Conservation (phyloP, 2,797 vertebrate genomes). For the Scyliorhinus canicula region DNA sequence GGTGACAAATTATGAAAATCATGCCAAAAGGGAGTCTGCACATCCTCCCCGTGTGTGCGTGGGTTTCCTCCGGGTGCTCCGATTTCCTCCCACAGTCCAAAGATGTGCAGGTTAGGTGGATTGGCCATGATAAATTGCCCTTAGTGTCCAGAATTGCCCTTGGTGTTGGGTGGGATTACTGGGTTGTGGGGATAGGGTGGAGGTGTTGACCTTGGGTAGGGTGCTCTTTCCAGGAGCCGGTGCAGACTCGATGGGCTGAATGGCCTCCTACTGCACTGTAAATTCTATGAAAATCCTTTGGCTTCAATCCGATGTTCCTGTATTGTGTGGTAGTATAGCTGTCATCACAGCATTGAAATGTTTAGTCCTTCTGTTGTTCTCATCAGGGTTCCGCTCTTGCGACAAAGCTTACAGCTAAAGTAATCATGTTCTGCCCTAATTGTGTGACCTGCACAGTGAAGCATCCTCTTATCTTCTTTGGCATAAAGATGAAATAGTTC, state of each 20-base stretch:
- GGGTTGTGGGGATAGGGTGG: too few species aligned
- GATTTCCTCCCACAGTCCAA: too few species aligned
- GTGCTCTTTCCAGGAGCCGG: too few species aligned
- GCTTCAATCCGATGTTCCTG: neutral
- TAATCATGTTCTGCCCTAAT: neutral
- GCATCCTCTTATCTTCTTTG: neutral
- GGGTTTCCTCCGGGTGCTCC: too few species aligned
- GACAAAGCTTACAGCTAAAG: neutral
- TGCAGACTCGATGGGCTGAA: too few species aligned
- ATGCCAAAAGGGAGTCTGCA: neutral
- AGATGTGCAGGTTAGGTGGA: too few species aligned
- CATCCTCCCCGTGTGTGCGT: too few species aligned
- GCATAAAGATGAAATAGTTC: neutral
- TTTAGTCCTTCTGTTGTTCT: neutral
- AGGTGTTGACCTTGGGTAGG: too few species aligned
- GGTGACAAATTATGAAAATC: neutral
- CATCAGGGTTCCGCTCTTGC: neutral
- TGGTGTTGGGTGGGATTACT: too few species aligned
- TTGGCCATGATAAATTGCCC: too few species aligned
- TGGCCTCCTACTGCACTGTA: too few species aligned
- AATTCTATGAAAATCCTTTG: neutral
- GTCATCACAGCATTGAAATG: neutral
- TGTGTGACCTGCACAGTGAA: neutral
- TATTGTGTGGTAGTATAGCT: neutral
- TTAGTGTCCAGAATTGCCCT: too few species aligned